Percentiles rank a stretch among this genome's conserved stretches.
These are phyloP conservation scores for Ferrisia virgata DNA, from an alignment of 2,888 invertebrate genomes.

Conservation along the genomic window DNA sequence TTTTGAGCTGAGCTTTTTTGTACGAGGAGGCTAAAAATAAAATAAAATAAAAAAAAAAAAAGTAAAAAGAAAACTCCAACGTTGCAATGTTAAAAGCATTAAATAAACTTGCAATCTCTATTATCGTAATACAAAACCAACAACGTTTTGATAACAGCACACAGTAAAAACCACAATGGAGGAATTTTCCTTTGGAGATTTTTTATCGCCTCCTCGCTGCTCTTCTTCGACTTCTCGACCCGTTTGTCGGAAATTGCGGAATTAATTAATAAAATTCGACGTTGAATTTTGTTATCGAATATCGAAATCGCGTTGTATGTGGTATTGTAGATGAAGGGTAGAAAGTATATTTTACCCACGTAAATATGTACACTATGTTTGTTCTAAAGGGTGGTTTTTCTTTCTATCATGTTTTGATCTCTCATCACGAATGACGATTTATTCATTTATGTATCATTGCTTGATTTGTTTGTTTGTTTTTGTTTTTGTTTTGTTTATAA, in stretches of 20 bases:
- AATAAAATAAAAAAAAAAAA: no score
- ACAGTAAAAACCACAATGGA: constrained; percentile 5
- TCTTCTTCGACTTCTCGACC: not conserved
- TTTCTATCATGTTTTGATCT: no score
- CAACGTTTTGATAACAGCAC: constrained; percentile 8
- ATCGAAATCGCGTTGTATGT: not conserved
- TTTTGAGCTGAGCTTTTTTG: not conserved
- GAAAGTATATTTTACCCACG: no score
- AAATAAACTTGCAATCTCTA: constrained; percentile 16
- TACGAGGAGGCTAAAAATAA: no score
- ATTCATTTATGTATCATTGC: no score
- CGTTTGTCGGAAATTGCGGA: not conserved
- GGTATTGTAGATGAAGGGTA: no score
- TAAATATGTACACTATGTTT: no score
- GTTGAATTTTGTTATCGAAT: not conserved
- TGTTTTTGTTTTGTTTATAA: no score
- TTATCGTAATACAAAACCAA: constrained; percentile 9
- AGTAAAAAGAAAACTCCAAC: constrained; percentile 5
- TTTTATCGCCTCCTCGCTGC: not conserved
- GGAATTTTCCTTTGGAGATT: constrained; percentile 1
- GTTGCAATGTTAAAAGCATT: constrained; percentile 11
- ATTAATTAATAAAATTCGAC: not conserved
- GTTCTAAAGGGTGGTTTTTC: no score
- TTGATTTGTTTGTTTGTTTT: no score
- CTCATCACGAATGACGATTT: no score